Evolutionary conservation across 2,113 vertebrate genomes (phyloP), one percentile per base, ranked within the genome.

Genomic region (Talpa occidentalis): DNA sequence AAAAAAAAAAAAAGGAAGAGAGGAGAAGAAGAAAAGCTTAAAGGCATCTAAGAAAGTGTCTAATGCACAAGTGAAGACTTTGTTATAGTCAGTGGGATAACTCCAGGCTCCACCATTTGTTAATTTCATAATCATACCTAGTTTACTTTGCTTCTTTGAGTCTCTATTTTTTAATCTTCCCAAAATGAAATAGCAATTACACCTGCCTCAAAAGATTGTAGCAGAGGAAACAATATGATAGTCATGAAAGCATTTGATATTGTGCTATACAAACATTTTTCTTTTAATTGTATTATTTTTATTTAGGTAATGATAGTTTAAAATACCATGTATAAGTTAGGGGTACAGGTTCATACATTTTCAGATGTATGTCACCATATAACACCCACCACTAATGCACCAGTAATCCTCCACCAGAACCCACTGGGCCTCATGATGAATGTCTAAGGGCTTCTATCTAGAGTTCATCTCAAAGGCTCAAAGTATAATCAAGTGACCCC

Each of bases 241-340:
- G 14, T 6, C 1, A 26, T 5, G 1, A 52, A 2, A 54, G 11
- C 37, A 0, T 83, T 30, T 24, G 11, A n/a, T 73, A 5, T 2
- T 59, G 30, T 66, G n/a, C 1, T 49, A 10, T 6, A 6, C 37
- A 3, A 3, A 15, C 54, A 2, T 59, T 22, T 85, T 84, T 70
- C 73, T 30, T 26, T 22, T 22, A 56, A 22, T 22, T 56, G 54
- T 56, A 22, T 56, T 56, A 22, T 56, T 56, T 56, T 22, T 56
- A 56, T 8, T 56, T 1, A 54, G 17, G 21, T 56, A 56, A 56
- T 56, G 21, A 21, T 56, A 8, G 54, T 22, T 56, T 22, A 22
- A 5, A 22, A 6, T 21, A 56, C 54, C 24, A 21, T 56, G 24
- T 21, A 56, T 56, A 56, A 17, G 22, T 56, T 21, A 56, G 54